phyloP scores from a whole-genome alignment of 2,888 invertebrate species.

The Prosopocoilus inquinatus region DNA sequence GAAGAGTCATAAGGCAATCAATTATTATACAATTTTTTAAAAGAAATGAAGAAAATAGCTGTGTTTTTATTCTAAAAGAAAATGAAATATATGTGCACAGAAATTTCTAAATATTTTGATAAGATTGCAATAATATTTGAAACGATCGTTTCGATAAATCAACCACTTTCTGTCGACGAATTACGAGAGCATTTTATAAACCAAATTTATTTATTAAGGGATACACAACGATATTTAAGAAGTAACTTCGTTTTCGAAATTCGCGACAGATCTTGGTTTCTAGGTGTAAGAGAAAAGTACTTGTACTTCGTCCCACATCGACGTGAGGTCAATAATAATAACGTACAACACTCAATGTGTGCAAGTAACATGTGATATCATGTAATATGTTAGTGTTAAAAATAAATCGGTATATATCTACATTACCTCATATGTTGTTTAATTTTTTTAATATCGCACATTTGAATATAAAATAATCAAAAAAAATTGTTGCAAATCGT shows the following conservation, averaged over 20 bases:
- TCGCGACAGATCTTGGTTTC: constrained; percentile 12
- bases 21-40: constrained; percentile 46
- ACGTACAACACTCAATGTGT: constrained; percentile 54
- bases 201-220: constrained; percentile 26
- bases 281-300: constrained; percentile 35
- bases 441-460: constrained; percentile 37
- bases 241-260: constrained; percentile 9
- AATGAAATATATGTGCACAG: constrained; percentile 43
- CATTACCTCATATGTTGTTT: constrained; percentile 49
- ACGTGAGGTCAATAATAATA: constrained; percentile 52
- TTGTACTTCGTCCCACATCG: constrained; percentile 51
- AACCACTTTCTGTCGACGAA: constrained; percentile 23
- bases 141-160: constrained; percentile 23
- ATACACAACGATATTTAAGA: constrained; percentile 26
- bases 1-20: constrained; percentile 45
- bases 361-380: constrained; percentile 55
- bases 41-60: constrained; percentile 41
- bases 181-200: constrained; percentile 13
- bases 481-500: no score
- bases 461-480: no score
- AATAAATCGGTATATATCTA: constrained; percentile 51
- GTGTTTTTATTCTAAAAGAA: constrained; percentile 49
- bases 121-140: constrained; percentile 48
- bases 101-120: constrained; percentile 50
- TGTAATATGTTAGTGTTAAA: constrained; percentile 55